Conservation (phyloP, 2,888 invertebrate species). For the Ferdinandea cuprea region DNA sequence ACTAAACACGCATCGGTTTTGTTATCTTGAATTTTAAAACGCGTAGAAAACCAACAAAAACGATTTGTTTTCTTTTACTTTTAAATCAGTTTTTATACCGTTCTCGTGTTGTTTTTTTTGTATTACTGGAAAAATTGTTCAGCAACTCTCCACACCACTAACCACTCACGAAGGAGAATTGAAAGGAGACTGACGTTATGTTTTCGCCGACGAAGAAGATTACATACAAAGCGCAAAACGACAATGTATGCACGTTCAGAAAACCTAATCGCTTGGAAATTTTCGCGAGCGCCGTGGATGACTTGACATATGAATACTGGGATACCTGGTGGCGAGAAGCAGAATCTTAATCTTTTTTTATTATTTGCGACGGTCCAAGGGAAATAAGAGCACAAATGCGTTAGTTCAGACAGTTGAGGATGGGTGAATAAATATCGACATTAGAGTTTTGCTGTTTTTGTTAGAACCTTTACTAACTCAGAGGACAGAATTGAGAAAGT, state of each 20-base stretch:
- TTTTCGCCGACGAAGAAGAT: conserved; percentile 66
- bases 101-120: conserved; percentile 35
- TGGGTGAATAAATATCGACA: no score
- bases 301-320: no score
- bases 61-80: conserved; percentile 34
- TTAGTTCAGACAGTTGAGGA: no score
- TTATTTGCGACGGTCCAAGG: no score
- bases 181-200: conserved; percentile 53
- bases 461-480: no score
- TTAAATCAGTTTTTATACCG: conserved; percentile 27
- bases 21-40: conserved; percentile 23
- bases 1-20: conserved; percentile 52
- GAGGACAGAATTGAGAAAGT: no score
- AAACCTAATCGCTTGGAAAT: not conserved
- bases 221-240: conserved; percentile 28
- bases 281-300: not conserved
- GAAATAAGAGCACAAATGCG: no score
- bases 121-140: conserved; percentile 1
- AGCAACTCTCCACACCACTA: not conserved
- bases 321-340: no score
- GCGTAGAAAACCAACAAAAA: conserved; percentile 28
- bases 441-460: no score
- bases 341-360: no score
- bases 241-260: no score
- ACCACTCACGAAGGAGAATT: conserved; percentile 46